Percentiles rank a stretch among this genome's conserved stretches.
Conservation (phyloP, 2,888 invertebrate genomes). For the Allophyes oxyacanthae region DNA sequence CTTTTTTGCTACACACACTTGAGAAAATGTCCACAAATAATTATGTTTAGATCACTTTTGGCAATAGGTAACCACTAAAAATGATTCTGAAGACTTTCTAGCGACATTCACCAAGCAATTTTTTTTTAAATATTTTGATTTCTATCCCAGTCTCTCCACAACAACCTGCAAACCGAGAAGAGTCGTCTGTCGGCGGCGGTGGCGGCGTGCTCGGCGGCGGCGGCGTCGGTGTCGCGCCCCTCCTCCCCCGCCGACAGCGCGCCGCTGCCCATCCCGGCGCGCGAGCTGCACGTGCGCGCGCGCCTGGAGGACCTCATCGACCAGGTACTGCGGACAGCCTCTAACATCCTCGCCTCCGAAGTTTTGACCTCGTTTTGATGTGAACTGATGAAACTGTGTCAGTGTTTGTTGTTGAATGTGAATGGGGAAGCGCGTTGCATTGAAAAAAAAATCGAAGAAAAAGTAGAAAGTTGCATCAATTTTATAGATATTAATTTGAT, state of each 20-base stretch:
- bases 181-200: slow-evolving; percentile 95
- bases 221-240: slow-evolving; percentile 96
- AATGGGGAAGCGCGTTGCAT: slow-evolving; percentile 29
- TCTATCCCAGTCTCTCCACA: slow-evolving; percentile 90
- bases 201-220: slow-evolving; percentile 97
- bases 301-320: slow-evolving; percentile 97
- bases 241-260: slow-evolving; percentile 96
- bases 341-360: slow-evolving; percentile 66
- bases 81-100: too few species aligned
- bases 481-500: too few species aligned
- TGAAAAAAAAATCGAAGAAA: too few species aligned
- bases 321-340: slow-evolving; percentile 91
- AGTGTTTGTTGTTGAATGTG: slow-evolving; percentile 10
- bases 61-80: too few species aligned
- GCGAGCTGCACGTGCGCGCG: slow-evolving; percentile 95
- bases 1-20: too few species aligned
- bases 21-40: too few species aligned
- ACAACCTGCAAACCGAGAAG: slow-evolving; percentile 96
- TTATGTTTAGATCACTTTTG: too few species aligned
- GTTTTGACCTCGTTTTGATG: slow-evolving; percentile 68
- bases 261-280: slow-evolving; percentile 95
- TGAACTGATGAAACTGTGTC: slow-evolving; percentile 7
- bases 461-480: too few species aligned
- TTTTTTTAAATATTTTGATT: too few species aligned
- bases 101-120: too few species aligned